Conservation (phyloP, 1,140 invertebrate species). For the Drosophila ambigua region DNA sequence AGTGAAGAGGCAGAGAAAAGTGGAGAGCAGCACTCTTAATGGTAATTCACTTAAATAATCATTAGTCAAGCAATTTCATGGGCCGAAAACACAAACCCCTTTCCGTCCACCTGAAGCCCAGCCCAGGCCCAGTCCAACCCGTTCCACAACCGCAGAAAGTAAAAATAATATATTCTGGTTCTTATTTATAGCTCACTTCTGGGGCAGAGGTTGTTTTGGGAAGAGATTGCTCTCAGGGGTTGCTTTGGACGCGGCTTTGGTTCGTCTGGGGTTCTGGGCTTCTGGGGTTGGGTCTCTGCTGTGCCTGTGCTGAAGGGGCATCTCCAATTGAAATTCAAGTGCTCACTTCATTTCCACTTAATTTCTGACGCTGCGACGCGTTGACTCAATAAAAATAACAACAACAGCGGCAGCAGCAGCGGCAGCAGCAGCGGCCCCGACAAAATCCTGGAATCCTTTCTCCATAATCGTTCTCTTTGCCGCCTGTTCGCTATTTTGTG, state of each 20-base stretch:
- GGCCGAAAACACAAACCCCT: conserved; percentile 27
- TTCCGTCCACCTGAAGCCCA: conserved; percentile 9
- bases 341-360: conserved; percentile 61
- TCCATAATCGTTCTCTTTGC: not conserved
- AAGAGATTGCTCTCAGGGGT: conserved; percentile 14
- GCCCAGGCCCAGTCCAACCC: not conserved
- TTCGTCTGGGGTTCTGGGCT: conserved; percentile 7
- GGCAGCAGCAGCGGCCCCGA: not conserved
- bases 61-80: conserved; percentile 70
- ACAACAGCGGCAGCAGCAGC: conserved; percentile 9
- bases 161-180: conserved; percentile 41
- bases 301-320: conserved; percentile 7
- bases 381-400: conserved; percentile 47
- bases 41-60: conserved; percentile 81
- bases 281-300: not conserved
- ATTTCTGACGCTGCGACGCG: conserved; percentile 52
- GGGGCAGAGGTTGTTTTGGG: conserved; percentile 24
- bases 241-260: conserved; percentile 12
- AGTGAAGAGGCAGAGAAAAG: conserved; percentile 5
- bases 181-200: conserved; percentile 40
- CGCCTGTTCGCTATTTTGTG: no score
- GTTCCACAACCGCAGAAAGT: conserved; percentile 30
- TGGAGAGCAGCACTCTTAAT: conserved; percentile 52
- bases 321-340: conserved; percentile 65
- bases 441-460: not conserved